A percentile compares a stretch with the other conserved stretches of the same genome.
Conservation (phyloP, 2,797 vertebrate species). For the Halcyon leucocephala region DNA sequence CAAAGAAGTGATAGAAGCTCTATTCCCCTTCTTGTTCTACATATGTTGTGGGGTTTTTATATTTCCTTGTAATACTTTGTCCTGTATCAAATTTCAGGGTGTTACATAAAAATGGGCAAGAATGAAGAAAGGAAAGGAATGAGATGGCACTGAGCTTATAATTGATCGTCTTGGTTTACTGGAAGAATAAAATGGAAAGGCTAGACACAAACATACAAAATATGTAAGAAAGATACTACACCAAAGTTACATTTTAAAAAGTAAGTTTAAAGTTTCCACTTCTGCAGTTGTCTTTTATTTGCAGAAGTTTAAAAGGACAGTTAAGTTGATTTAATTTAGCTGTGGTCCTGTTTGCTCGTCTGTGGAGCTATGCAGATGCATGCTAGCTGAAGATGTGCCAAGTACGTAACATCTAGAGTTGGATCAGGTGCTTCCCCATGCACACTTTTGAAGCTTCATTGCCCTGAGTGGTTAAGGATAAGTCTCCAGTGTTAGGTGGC, state of each 20-base stretch:
- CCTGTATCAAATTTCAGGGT: not conserved
- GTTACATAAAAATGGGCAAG: not conserved
- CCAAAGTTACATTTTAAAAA: not conserved
- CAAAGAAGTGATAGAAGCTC: not conserved
- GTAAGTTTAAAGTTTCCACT: not conserved
- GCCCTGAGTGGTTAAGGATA: not conserved
- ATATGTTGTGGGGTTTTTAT: not conserved
- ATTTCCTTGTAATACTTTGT: not conserved
- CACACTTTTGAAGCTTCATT: not conserved
- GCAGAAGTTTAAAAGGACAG: not conserved
- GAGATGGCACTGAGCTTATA: not conserved
- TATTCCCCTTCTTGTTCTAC: not conserved
- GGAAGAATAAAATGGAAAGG: not conserved
- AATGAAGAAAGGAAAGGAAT: not conserved
- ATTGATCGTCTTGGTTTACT: not conserved
- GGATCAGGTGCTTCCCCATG: not conserved
- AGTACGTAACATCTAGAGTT: not conserved
- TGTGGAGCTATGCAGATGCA: not conserved
- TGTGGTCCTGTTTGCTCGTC: fast-evolving
- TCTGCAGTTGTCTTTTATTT: not conserved
- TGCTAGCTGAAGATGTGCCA: not conserved
- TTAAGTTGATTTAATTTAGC: not conserved
- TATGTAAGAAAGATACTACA: not conserved
- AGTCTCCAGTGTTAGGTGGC: not conserved
- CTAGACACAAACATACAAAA: not conserved